Percentiles rank a stretch among this genome's conserved stretches.
Evolutionary conservation across 2,888 invertebrate genomes (phyloP).

Genomic region (Rhamnusium bicolor): DNA sequence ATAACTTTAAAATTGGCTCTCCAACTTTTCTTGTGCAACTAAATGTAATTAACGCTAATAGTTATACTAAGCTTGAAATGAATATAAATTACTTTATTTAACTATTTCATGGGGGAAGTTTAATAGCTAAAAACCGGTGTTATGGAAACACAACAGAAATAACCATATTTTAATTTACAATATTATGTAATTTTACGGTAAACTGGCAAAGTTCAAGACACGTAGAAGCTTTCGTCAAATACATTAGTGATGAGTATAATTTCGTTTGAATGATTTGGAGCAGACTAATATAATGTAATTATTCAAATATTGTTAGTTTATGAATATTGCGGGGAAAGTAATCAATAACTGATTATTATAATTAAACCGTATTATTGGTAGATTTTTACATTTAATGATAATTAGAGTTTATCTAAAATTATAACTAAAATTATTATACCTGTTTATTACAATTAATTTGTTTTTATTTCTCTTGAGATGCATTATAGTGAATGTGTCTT

Average conservation of each 20-base stretch:
- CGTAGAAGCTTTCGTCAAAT: neutral
- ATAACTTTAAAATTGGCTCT: conserved; percentile 42
- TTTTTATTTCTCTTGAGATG: no score
- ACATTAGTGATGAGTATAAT: neutral
- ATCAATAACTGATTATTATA: no score
- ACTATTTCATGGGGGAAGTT: conserved; percentile 27
- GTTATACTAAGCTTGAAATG: conserved; percentile 26
- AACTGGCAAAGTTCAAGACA: neutral
- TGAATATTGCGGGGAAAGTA: no score
- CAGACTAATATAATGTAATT: no score
- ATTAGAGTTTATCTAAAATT: no score
- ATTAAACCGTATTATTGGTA: no score
- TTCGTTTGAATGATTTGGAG: neutral
- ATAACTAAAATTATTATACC: no score
- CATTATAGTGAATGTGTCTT: no score
- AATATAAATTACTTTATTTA: conserved; percentile 32
- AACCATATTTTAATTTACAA: neutral
- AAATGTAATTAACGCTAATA: conserved; percentile 47
- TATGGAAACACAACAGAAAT: neutral
- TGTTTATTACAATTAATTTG: no score
- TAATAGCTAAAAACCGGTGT: neutral
- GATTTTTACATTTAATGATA: no score
- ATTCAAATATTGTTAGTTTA: no score
- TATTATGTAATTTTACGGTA: neutral
- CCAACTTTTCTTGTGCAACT: conserved; percentile 48